Conservation (phyloP, 2,113 vertebrate genomes). For the Prunella fulvescens region DNA sequence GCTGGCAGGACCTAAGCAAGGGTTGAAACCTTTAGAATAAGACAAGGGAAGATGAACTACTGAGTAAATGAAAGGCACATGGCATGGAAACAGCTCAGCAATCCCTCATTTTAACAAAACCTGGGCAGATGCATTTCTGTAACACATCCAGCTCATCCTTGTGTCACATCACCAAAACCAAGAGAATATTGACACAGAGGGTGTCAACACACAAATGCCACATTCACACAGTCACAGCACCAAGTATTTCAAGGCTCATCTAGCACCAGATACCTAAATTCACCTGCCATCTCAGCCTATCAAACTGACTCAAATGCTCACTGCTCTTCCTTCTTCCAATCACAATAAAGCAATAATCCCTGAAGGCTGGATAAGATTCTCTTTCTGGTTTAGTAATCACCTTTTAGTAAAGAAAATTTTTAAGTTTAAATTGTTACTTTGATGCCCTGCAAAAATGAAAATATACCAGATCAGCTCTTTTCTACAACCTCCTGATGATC, state of each 20-base stretch:
- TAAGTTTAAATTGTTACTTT: neutral
- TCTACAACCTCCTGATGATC: neutral
- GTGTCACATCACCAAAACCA: neutral
- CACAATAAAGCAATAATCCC: neutral
- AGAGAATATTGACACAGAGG: neutral
- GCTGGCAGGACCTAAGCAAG: neutral
- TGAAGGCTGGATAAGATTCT: neutral
- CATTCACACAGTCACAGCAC: neutral
- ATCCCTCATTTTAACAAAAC: neutral
- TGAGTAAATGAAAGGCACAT: neutral
- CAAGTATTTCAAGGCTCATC: neutral
- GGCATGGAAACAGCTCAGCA: neutral
- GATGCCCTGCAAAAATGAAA: neutral
- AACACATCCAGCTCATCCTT: neutral
- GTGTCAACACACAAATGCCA: neutral
- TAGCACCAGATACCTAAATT: neutral
- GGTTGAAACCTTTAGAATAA: neutral
- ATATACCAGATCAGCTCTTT: neutral
- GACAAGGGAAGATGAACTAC: neutral
- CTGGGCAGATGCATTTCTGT: neutral
- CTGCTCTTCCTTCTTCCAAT: neutral
- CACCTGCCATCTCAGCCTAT: neutral
- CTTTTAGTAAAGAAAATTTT: neutral
- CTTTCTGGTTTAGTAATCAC: neutral
- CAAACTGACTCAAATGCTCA: neutral